These are phyloP conservation scores for Sphenodon punctatus DNA, from an alignment of 2,797 vertebrate species.

Conservation along the genomic window DNA sequence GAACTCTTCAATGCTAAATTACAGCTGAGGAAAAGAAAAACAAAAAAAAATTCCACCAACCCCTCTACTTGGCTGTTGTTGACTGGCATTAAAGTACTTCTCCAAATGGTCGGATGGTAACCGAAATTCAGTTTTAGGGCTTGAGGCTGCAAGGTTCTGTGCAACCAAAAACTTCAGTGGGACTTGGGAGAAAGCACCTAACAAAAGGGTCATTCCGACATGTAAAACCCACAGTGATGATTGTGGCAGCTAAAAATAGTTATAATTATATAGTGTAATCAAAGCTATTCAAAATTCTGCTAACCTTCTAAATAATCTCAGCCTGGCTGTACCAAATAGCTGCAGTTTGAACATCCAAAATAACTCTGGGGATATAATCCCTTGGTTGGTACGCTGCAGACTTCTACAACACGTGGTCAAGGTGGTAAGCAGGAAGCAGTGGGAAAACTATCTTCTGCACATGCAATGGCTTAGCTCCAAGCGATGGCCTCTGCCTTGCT, in stretches of 20 bases:
- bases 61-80: too few species aligned
- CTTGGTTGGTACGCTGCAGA: fast-evolving
- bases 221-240: not conserved
- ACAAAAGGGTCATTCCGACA: too few species aligned
- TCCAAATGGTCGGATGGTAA: too few species aligned
- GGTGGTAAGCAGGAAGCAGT: not conserved
- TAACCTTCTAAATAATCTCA: not conserved
- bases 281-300: fast-evolving
- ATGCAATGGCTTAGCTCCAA: too few species aligned
- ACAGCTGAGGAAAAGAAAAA: not conserved
- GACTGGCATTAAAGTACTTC: too few species aligned
- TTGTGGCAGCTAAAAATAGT: not conserved
- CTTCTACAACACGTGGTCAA: not conserved
- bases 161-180: too few species aligned
- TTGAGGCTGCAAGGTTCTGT: not conserved
- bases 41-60: not conserved
- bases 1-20: not conserved
- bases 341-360: too few species aligned
- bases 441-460: not conserved
- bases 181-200: too few species aligned
- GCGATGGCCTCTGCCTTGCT: too few species aligned
- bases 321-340: fast-evolving
- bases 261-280: not conserved
- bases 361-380: fast-evolving
- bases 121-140: not conserved